These are phyloP conservation scores for Rhadinocentrus ornatus DNA, from an alignment of 2,797 vertebrate species.

Conservation along the genomic window DNA sequence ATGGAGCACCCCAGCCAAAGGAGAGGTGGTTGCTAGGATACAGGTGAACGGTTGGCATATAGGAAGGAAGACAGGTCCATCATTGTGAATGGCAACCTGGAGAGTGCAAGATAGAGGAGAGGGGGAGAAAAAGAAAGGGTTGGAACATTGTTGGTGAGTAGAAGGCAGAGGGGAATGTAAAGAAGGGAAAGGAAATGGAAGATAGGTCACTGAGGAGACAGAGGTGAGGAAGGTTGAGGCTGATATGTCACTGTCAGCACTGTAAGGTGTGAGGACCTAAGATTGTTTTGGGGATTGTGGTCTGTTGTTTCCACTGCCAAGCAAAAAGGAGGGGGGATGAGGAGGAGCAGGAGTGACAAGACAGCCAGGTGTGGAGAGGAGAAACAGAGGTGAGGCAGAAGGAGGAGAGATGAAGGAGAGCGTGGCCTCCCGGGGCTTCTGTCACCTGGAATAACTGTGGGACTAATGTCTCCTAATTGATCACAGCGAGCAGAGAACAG, in stretches of 20 bases:
- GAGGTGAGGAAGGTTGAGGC: slow-evolving; percentile 41
- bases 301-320: slow-evolving; percentile 50
- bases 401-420: slow-evolving; percentile 69
- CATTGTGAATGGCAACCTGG: slow-evolving; percentile 72
- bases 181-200: slow-evolving; percentile 47
- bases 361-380: slow-evolving; percentile 64
- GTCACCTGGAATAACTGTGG: slow-evolving; percentile 78
- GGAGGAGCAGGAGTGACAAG: slow-evolving; percentile 49
- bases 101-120: slow-evolving; percentile 65
- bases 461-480: slow-evolving; percentile 83
- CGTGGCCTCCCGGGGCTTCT: slow-evolving; percentile 66
- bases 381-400: slow-evolving; percentile 51
- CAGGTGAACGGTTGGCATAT: slow-evolving; percentile 85
- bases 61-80: slow-evolving; percentile 76
- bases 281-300: slow-evolving; percentile 17
- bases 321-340: slow-evolving; percentile 26
- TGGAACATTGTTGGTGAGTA: slow-evolving; percentile 53
- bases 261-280: slow-evolving; percentile 38
- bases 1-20: slow-evolving; percentile 77
- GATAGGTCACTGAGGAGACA: slow-evolving; percentile 50
- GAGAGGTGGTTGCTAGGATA: slow-evolving; percentile 88
- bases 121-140: slow-evolving; percentile 7
- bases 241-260: slow-evolving; percentile 64
- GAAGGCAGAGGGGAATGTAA: slow-evolving; percentile 56
- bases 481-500: slow-evolving; percentile 69